Evolutionary conservation across 2,797 vertebrate genomes (phyloP).

Genomic region (Tragelaphus oryx): DNA sequence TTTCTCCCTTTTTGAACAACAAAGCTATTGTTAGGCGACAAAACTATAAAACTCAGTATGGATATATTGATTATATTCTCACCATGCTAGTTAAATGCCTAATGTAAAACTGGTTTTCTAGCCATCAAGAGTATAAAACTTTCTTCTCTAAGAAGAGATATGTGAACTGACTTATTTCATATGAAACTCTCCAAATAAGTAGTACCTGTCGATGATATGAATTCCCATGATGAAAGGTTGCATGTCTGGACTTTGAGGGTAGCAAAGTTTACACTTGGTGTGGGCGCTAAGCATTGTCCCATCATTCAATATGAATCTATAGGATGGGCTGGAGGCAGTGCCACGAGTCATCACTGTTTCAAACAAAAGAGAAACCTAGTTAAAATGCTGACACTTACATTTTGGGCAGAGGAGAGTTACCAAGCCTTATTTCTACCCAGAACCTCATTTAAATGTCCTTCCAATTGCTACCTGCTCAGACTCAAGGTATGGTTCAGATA

Average conservation of each 20-base stretch:
- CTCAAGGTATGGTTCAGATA: constrained; percentile 37
- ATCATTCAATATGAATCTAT: constrained; percentile 93
- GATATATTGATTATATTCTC: constrained; percentile 16
- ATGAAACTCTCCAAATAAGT: constrained; percentile 60
- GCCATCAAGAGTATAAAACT: constrained; percentile 41
- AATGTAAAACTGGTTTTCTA: constrained; percentile 38
- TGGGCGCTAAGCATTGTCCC: constrained; percentile 94
- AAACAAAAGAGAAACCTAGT: constrained; percentile 78
- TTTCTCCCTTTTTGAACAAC: constrained; percentile 48
- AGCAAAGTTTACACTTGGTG: constrained; percentile 98
- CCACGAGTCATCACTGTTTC: constrained; percentile 93
- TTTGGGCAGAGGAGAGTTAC: constrained; percentile 60
- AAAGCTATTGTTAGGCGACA: neutral
- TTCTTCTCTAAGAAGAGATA: constrained; percentile 46
- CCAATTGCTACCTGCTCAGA: neutral
- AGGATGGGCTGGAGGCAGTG: constrained; percentile 93
- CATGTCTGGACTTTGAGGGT: constrained; percentile 92
- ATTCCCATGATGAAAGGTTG: constrained; percentile 99
- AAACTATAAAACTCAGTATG: constrained; percentile 40
- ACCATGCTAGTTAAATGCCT: constrained; percentile 46
- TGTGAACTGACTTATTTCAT: constrained; percentile 57
- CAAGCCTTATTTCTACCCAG: constrained; percentile 45
- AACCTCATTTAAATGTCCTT: constrained; percentile 34
- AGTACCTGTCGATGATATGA: constrained; percentile 97
- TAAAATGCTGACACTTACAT: constrained; percentile 69